Evolutionary conservation across 2,797 vertebrate species (phyloP), one percentile per base, ranked within the genome.

Genomic region (Paramormyrops hopkinsi): DNA sequence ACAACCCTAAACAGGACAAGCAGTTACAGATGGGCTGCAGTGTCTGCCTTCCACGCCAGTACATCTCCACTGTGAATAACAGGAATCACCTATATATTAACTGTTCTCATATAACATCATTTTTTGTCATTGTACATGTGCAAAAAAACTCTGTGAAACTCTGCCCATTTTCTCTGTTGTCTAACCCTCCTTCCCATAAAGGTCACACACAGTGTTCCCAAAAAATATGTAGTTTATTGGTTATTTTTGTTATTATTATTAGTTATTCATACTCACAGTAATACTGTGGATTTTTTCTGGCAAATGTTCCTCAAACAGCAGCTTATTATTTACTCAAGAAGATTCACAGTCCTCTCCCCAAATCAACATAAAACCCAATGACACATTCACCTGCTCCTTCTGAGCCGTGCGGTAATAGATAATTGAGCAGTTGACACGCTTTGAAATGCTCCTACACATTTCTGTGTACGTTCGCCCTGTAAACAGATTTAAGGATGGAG

Each of bases 141-240:
- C 25, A 69, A 25, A 7, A 62, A 62, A 25, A 62, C 54, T 33
- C 50, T 53, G 54, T 59, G 4, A 59, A 59, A 59, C 53, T 65
- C 62, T 11, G 62, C 25, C 9, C 11, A 14, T 11, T 69, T 69
- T 33, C 22, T 69, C 8, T 62, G 22, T 33, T 33, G 25, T 69
- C 4, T 33, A 69, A 14, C 37, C 37, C 14, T 44, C 14, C 4
- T 3, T n/a, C 73, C 9, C 22, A 53, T 69, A 53, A 46, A 51
- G 12, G 56, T 44, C 79, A 25, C 44, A 25, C n/a, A 50, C n/a
- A 51, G 5, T 6, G 1, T 51, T n/a, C 8, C 83, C 6, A 11
- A 85, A 50, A 86, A 54, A 56, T 14, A 48, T 73, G 33, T 46
- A 89, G 12, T 89, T 89, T 89, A 89, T 89, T 89, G 84, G 44